Conservation (phyloP, 2,113 vertebrate genomes). For the Hydrochoerus hydrochaeris region DNA sequence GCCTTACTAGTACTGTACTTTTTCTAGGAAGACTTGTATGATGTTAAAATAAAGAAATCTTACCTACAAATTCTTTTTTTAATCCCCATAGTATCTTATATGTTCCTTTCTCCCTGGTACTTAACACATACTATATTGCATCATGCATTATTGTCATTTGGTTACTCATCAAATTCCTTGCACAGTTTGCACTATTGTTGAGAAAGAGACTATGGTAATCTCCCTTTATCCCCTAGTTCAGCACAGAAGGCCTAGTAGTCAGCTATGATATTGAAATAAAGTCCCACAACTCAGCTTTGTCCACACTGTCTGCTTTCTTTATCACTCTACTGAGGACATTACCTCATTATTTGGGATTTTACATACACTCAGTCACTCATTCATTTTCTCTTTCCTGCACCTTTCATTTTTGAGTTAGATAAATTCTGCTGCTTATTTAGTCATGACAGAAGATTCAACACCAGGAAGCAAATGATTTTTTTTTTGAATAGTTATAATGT, state of each 20-base stretch:
- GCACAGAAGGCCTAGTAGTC: not conserved
- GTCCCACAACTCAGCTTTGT: not conserved
- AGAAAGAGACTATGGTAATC: slow-evolving; percentile 1
- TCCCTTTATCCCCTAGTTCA: not conserved
- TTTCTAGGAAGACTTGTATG: not conserved
- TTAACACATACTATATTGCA: not conserved
- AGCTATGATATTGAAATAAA: not conserved
- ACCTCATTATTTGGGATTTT: not conserved
- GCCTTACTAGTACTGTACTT: not conserved
- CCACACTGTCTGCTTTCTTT: not conserved
- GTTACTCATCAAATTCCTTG: not conserved
- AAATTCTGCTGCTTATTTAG: not conserved
- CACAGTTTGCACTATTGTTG: not conserved
- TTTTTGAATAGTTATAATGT: not conserved
- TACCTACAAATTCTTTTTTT: not conserved
- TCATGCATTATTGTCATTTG: not conserved
- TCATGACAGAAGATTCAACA: not conserved
- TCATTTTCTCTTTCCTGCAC: not conserved
- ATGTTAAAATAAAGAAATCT: not conserved
- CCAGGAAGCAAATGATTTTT: not conserved
- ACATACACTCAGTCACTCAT: not conserved
- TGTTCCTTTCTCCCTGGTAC: not conserved
- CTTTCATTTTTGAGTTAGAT: not conserved
- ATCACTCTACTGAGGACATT: not conserved
- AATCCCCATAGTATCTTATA: not conserved